Percentiles rank a stretch among this genome's conserved stretches.
phyloP scores from a whole-genome alignment of 2,888 invertebrate species.

The Agrypnus murinus region DNA sequence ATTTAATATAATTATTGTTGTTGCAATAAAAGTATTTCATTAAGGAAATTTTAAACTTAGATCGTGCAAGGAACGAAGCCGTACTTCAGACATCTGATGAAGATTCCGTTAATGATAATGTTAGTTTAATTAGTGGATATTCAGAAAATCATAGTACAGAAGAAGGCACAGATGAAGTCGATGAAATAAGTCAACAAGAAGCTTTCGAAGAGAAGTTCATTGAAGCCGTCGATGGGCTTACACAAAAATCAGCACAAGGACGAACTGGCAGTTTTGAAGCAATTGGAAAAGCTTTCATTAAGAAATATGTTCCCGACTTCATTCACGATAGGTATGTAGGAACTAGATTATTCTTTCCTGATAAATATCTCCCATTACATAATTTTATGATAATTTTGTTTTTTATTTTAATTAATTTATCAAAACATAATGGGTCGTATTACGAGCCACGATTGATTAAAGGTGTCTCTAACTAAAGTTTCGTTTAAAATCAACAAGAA shows the following conservation, averaged over 20 bases:
- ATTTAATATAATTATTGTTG: too few relatives aligned
- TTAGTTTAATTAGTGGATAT: conserved; percentile 84
- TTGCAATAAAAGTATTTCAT: too few relatives aligned
- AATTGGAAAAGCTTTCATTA: conserved; percentile 83
- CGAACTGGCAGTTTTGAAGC: conserved; percentile 82
- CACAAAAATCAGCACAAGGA: conserved; percentile 91
- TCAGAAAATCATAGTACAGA: conserved; percentile 82
- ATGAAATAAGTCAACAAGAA: conserved; percentile 80
- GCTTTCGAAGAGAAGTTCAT: conserved; percentile 90
- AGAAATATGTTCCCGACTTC: conserved; percentile 85
- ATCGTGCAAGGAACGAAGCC: conserved; percentile 59
- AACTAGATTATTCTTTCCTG: too few relatives aligned
- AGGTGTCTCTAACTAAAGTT: too few relatives aligned
- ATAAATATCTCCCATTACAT: too few relatives aligned
- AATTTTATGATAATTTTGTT: too few relatives aligned
- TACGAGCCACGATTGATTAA: too few relatives aligned
- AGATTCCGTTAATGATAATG: conserved; percentile 86
- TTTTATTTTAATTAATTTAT: too few relatives aligned
- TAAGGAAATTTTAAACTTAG: conserved; percentile 7
- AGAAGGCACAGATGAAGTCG: conserved; percentile 70
- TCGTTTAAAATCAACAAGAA: too few relatives aligned
- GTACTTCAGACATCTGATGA: conserved; percentile 72
- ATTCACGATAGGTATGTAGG: conserved; percentile 79
- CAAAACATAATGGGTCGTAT: too few relatives aligned
- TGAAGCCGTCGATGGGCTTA: conserved; percentile 90